Evolutionary conservation across 1,140 invertebrate genomes (phyloP), one percentile per base, ranked within the genome.

Genomic region (Druon quercuslanigerum): DNA sequence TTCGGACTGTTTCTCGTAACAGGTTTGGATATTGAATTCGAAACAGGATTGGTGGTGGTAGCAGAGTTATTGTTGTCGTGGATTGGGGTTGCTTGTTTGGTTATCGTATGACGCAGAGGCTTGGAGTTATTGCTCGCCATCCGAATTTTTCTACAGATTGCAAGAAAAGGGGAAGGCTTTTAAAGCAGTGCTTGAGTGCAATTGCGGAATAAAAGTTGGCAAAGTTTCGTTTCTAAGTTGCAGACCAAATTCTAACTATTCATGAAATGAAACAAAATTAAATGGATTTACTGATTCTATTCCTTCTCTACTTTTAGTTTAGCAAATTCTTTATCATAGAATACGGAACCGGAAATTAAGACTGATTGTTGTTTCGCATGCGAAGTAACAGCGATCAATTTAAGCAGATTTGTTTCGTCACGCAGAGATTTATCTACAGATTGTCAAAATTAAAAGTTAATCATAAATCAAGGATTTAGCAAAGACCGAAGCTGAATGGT

Each of bases 11-110:
- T 70, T 25, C 73, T 80, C 76, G 33, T 66, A 51, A 72, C 17
- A 60, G 25, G 72, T 66, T 77, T 66, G 25, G 72, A 56, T 56
- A 72, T 70, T 75, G 73, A 51, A 75, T 73, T 72, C 46, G 50
- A 11, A 51, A 66, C 20, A 7, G 74, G 56, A n/a, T 66, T 25
- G 6, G 75, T 50, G 9, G 75, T 77, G 56, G 66, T 73, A 73
- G 74, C 74, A 57, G 74, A 77, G 70, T 80, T 76, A 54, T 80
- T 80, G 72, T 80, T 50, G 50, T 77, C 72, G 51, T 54, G 79
- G 33, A 50, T 75, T 46, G 54, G 66, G 73, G 50, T 60, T 14
- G 75, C 13, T 57, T 72, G 75, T 75, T 77, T 77, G 14, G 60
- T 71, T 51, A 75, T 56, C 13, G 73, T 51, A 7, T 73, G 74